Base-by-base conservation (phyloP, 2,888 invertebrate genomes). In the Tipula confusa region DNA sequence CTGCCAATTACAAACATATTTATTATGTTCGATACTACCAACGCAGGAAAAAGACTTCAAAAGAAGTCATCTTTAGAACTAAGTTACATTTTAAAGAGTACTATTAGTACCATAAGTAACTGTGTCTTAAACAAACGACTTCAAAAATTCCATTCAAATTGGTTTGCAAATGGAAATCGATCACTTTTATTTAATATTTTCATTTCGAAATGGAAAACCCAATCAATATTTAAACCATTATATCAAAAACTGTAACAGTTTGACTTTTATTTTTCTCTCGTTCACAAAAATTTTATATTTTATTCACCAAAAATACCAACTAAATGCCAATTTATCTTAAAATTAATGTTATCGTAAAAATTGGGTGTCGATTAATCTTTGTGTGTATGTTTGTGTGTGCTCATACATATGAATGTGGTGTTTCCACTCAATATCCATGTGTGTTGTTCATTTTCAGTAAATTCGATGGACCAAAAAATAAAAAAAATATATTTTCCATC, bases 351-450 rank as follows among this genome's bases (percentile, higher is more conserved):
- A 64, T 64, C 64, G 24, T 64, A 64, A 64, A 64, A 64, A 64
- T 64, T 64, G 64, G 64, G 64, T 64, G 64, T 64, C 64, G 64
- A 64, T 64, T 64, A 64, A 64, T 64, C 64, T 64, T 64, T 24
- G 7, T 24, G 7, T 64, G 24, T 24, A 11, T 64, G 11, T 24
- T 9, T 24, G 18, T 64, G 24, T 24, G 18, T 48, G 48, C 6
- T 31, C n/a, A n/a, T n/a, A n/a, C n/a, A n/a, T n/a, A n/a, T n/a
- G n/a, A n/a, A n/a, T 31, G 31, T 7, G 33, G 33, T 33, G 33
- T 11, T 33, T 33, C 11, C 11, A 33, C 33, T 33, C 33, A 33
- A 33, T 9, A 33, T n/a, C n/a, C n/a, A n/a, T 33, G 2, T 33
- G 11, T 33, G 33, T 33, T 33, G 33, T 33, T 33, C 33, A 33